Base-by-base conservation (phyloP, 2,113 vertebrate species). In the Sinocyclocheilus rhinocerous region DNA sequence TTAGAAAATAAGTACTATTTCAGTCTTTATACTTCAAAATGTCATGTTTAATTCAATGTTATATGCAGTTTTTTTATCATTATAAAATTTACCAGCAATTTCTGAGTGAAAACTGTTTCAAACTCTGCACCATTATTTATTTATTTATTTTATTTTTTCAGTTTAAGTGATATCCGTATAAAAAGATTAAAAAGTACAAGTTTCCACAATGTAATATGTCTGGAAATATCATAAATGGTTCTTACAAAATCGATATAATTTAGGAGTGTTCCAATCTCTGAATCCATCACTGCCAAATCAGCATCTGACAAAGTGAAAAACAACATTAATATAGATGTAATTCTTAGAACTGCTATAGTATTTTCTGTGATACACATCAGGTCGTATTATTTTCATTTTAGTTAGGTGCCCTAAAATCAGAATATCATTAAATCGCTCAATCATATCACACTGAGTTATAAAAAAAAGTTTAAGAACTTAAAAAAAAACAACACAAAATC, bases 221-320 rank as follows among this genome's bases (percentile, higher is more conserved):
- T 67, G 24, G 1, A 77, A 57, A 36, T 7, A 22, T 36, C 76
- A 78, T 33, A 39, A 20, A 50, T 26, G 48, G 20, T 42, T 24
- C 76, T 85, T 79, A 85, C 75, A 76, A 33, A 50, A 69, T 69
- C 84, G 36, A 79, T 10, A 18, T 76, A 48, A 59, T 12, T 22
- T 20, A 79, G 12, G 20, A 79, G 52, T 59, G 76, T 29, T 59
- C 26, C 76, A 13, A 78, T 8, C 67, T 84, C 69, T 16, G 52
- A 57, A 42, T 75, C 82, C 59, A 24, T 26, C 1, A 45, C 4
- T 10, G 52, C 52, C 18, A 22, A 75, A 42, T 55, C 69, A 18
- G 50, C 50, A 84, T 75, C 50, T 73, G 70, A 26, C 55, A 78
- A 59, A 13, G 20, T 39, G 33, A 79, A 59, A 79, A 78, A 29